These are phyloP conservation scores for Macrocentrus cingulum DNA, from an alignment of 1,140 invertebrate species.

Conservation along the genomic window DNA sequence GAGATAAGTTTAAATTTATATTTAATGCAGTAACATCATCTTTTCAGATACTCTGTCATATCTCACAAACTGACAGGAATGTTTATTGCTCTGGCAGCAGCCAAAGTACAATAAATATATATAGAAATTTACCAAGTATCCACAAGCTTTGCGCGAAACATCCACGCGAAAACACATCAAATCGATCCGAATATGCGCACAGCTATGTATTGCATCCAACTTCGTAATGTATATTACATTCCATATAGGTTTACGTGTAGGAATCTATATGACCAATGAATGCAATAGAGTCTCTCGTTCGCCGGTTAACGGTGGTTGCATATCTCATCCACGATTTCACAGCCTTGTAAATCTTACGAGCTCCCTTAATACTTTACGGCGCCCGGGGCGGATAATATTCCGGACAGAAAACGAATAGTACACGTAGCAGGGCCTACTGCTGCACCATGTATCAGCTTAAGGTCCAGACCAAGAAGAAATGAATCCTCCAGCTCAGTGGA, in stretches of 20 bases:
- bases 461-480: conserved; percentile 10
- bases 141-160: no score
- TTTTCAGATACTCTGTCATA: conserved; percentile 41
- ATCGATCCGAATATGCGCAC: conserved; percentile 4
- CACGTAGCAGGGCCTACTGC: conserved; percentile 5
- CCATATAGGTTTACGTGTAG: no score
- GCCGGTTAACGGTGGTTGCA: background rate
- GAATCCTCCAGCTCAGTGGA: conserved; percentile 7
- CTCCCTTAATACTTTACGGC: conserved; percentile 40
- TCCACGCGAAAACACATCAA: conserved; percentile 11
- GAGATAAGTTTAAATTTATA: conserved; percentile 26
- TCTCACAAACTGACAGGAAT: conserved; percentile 40
- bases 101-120: no score
- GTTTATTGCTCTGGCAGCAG: conserved; percentile 34
- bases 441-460: background rate
- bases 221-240: no score
- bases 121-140: no score
- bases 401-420: conserved; percentile 9
- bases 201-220: conserved; percentile 9
- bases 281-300: conserved; percentile 15
- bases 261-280: background rate
- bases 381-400: conserved; percentile 26
- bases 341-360: conserved; percentile 37
- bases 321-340: conserved; percentile 40
- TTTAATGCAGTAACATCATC: conserved; percentile 39